Base-by-base conservation (phyloP, 2,113 vertebrate genomes). In the Monarcha castaneiventris region DNA sequence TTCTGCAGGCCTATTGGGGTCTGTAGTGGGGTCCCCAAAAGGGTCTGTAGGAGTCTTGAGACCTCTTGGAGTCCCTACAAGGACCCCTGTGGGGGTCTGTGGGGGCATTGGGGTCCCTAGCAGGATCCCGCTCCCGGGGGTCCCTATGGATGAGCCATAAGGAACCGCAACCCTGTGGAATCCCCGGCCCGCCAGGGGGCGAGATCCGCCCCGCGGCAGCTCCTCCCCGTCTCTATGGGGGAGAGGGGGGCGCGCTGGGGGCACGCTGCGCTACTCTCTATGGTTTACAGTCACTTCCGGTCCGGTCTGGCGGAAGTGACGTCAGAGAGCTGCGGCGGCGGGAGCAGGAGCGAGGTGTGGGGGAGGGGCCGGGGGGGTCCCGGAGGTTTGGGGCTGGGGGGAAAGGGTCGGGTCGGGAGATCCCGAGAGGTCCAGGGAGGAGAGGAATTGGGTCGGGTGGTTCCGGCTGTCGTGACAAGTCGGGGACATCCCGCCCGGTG, bases 101-200 rank as follows among this genome's bases (percentile, higher is more conserved):
- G 51, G 27, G 46, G 26, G 11, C 23, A 1, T 3, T 16, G 54
- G 10, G 56, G n/a, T 37, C n/a, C 7, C 9, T 1, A 7, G 17
- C 17, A 8, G 16, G 1, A 0, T 19, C 49, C 35, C 21, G 11
- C 5, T 33, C 29, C 46, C 29, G 6, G 25, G 43, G 35, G 18
- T 48, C 27, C n/a, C 39, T 12, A 8, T 16, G 29, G 46, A 33
- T 5, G 26, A 29, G 2, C 43, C 15, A 3, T 21, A 46, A 14
- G 27, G 37, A 19, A 10, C 37, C 8, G 37, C 27, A 32, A 46
- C 16, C 32, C 32, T 23, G 41, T 5, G 20, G 27, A 39, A 23
- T 7, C 20, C 6, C 54, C 41, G 13, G 4, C 13, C 25, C 72
- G 13, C 32, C 25, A 58, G 72, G 32, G 30, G 30, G 35, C 18